Evolutionary conservation across 2,888 invertebrate genomes (phyloP).

Genomic region (Crioceris asparagi): DNA sequence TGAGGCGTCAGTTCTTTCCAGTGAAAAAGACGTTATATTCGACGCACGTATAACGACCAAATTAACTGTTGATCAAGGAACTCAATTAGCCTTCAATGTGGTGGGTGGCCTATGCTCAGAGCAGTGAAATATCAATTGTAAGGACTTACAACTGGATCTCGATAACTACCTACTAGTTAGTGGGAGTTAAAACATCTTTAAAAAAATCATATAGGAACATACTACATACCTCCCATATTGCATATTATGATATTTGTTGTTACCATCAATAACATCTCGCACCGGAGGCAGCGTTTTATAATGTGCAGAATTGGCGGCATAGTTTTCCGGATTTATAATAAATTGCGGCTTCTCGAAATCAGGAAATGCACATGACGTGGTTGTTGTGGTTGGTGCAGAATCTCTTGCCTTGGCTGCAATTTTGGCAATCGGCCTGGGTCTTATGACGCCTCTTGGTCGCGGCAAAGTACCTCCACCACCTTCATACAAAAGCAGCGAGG

Average conservation of each 20-base stretch:
- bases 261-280: constrained; percentile 41
- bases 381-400: no score
- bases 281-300: constrained; percentile 43
- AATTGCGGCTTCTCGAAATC: constrained; percentile 40
- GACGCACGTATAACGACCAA: no score
- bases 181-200: background rate
- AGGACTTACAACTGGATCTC: no score
- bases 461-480: constrained; percentile 83
- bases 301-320: constrained; percentile 35
- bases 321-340: constrained; percentile 34
- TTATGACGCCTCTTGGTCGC: constrained; percentile 53
- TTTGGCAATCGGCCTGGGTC: constrained; percentile 74
- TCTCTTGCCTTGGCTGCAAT: constrained; percentile 47
- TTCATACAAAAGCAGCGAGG: constrained; percentile 45
- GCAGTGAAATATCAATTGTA: no score
- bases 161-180: no score
- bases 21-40: no score
- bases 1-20: no score
- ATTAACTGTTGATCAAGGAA: no score
- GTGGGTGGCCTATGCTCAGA: no score
- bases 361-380: no score
- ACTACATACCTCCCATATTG: constrained; percentile 31
- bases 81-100: no score
- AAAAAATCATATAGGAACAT: background rate
- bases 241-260: constrained; percentile 37